Evolutionary conservation across 1,140 invertebrate species (phyloP).

Genomic region (Apis cerana): DNA sequence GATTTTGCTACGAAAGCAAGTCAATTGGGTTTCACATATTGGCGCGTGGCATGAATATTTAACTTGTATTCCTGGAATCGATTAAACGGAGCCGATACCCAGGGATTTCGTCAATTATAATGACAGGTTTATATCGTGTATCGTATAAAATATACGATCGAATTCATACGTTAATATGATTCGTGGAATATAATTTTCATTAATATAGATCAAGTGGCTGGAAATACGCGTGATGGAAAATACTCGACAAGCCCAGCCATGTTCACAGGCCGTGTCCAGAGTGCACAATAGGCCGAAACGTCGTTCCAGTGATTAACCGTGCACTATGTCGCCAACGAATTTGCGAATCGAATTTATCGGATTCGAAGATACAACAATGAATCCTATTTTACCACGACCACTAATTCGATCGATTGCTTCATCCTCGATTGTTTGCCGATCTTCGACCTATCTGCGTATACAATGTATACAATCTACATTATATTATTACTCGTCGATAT

Average conservation of each 20-base stretch:
- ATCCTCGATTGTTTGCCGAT: constrained; percentile 1
- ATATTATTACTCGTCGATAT: background rate
- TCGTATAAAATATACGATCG: background rate
- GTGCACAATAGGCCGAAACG: constrained; percentile 12
- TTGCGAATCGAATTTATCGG: constrained; percentile 17
- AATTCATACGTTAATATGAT: constrained; percentile 17
- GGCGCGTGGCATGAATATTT: background rate
- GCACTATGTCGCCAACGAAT: background rate
- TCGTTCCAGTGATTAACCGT: constrained; percentile 20
- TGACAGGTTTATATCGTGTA: background rate
- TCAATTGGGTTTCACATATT: background rate
- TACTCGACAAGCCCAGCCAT: background rate
- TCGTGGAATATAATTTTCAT: background rate
- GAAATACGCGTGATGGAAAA: background rate
- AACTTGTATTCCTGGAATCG: background rate
- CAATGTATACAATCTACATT: background rate
- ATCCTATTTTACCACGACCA: background rate
- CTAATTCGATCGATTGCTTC: background rate
- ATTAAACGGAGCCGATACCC: background rate
- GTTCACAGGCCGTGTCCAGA: background rate
- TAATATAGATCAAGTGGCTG: background rate
- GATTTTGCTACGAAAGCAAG: background rate
- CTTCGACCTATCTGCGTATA: background rate
- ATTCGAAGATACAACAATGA: background rate
- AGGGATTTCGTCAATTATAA: background rate